Evolutionary conservation across 1,140 invertebrate genomes (phyloP).

Genomic region (Drosophila ogumai): DNA sequence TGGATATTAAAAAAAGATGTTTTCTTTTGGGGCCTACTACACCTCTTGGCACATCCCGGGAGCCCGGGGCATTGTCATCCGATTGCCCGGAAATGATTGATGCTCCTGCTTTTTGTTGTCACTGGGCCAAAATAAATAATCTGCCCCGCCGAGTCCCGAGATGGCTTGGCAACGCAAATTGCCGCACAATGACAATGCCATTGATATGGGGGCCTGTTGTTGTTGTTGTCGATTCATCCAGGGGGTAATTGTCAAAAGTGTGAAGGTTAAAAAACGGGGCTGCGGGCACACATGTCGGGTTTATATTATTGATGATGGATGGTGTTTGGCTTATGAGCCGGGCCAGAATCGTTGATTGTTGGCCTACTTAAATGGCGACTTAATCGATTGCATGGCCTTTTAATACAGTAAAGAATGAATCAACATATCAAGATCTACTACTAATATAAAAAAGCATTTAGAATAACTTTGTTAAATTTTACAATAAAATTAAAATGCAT

Average conservation of each 20-base stretch:
- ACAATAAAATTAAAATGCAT: not conserved
- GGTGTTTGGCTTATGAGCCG: not conserved
- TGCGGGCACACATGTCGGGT: constrained; percentile 6
- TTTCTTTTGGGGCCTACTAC: constrained; percentile 5
- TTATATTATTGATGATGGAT: constrained; percentile 31
- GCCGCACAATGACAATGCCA: constrained; percentile 54
- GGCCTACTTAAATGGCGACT: not conserved
- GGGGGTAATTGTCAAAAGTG: constrained; percentile 57
- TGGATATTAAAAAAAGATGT: constrained; percentile 67
- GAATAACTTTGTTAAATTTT: no score
- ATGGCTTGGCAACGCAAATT: constrained; percentile 39
- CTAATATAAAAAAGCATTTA: no score
- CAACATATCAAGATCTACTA: not conserved
- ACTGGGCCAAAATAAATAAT: constrained; percentile 68
- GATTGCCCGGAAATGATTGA: constrained; percentile 81
- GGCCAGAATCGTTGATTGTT: constrained; percentile 8
- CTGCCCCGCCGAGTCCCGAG: constrained; percentile 5
- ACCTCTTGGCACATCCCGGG: constrained; percentile 18
- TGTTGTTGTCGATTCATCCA: constrained; percentile 8
- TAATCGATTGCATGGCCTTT: not conserved
- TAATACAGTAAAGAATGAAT: not conserved
- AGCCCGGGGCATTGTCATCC: constrained; percentile 55
- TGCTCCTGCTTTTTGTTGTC: constrained; percentile 45
- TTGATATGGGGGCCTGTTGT: constrained; percentile 17
- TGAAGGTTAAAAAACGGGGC: constrained; percentile 57